A percentile compares a stretch with the other conserved stretches of the same genome.
Evolutionary conservation across 2,113 vertebrate genomes (phyloP).

Genomic region (Xenopus laevis): DNA sequence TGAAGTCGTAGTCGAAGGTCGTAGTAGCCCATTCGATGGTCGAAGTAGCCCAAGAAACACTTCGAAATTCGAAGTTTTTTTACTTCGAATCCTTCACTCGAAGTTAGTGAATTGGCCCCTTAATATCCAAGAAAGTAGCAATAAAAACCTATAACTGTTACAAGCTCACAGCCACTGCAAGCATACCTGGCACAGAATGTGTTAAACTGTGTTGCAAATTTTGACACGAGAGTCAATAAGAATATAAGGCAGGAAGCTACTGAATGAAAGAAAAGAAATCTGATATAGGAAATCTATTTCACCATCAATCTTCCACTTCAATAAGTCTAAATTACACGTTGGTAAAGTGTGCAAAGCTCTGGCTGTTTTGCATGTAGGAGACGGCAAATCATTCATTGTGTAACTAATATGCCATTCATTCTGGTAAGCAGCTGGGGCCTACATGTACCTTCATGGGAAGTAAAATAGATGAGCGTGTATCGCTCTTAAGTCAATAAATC

Average conservation of each 20-base stretch:
- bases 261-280: neutral
- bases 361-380: neutral
- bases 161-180: neutral
- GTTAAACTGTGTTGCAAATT: neutral
- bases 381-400: neutral
- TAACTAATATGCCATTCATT: neutral
- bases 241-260: neutral
- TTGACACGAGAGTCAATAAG: neutral
- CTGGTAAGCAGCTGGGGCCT: neutral
- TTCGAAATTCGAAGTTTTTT: too few species aligned
- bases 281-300: neutral
- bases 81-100: too few species aligned
- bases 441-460: neutral
- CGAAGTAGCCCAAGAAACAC: too few species aligned
- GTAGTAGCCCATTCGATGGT: too few species aligned
- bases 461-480: neutral
- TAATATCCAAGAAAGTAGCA: neutral
- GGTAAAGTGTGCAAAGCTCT: neutral
- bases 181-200: neutral
- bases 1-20: too few species aligned
- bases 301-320: conserved; percentile 2
- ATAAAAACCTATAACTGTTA: neutral
- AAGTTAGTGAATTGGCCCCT: too few species aligned
- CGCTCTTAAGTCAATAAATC: neutral
- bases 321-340: neutral